Evolutionary conservation across 2,113 vertebrate genomes (phyloP).

Genomic region (Brachypodius melanocephalos): DNA sequence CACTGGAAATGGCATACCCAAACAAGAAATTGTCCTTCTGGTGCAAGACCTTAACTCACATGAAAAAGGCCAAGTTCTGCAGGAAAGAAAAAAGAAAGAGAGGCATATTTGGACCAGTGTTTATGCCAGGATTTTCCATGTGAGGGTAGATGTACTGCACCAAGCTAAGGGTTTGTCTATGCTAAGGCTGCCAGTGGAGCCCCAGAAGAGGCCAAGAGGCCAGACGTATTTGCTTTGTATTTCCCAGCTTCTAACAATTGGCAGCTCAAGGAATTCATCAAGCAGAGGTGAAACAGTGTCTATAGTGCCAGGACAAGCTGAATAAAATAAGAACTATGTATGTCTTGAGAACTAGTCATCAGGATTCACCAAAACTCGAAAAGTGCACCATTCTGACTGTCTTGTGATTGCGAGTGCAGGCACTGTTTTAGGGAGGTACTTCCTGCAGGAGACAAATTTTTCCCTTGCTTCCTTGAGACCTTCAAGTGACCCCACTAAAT

Average conservation of each 20-base stretch:
- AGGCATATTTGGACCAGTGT: not conserved
- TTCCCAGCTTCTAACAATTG: not conserved
- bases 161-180: not conserved
- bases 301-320: not conserved
- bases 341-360: not conserved
- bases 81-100: not conserved
- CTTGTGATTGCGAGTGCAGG: not conserved
- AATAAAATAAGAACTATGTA: not conserved
- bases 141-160: not conserved
- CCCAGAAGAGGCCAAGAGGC: not conserved
- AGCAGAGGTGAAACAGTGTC: not conserved
- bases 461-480: not conserved
- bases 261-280: not conserved
- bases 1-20: not conserved
- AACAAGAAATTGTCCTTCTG: not conserved
- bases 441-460: not conserved
- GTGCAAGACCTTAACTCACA: not conserved
- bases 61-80: not conserved
- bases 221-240: not conserved
- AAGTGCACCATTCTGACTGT: not conserved
- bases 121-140: not conserved
- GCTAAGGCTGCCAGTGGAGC: not conserved
- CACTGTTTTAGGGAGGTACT: not conserved
- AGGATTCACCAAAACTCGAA: not conserved
- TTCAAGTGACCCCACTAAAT: conserved; percentile 9